These are phyloP conservation scores for Fragum fragum DNA, from an alignment of 2,888 invertebrate species.

Conservation along the genomic window DNA sequence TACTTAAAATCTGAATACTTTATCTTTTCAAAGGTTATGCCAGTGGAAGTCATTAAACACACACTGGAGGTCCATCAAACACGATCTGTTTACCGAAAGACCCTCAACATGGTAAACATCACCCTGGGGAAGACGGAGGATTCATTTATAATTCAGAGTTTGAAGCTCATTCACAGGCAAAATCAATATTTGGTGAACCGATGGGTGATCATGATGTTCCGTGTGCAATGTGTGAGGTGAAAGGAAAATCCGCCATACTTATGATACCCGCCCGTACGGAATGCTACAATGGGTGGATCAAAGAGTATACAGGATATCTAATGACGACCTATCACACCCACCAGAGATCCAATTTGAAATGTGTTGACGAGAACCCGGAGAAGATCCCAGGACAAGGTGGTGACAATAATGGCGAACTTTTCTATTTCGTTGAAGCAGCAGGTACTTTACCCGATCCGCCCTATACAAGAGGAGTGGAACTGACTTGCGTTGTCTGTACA, in stretches of 20 bases:
- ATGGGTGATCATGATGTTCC: conserved; percentile 16
- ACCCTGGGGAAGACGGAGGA: not conserved
- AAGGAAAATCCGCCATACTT: not conserved
- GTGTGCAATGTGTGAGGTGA: conserved; percentile 13
- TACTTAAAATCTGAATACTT: too few relatives aligned
- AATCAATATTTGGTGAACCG: not conserved
- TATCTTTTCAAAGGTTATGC: too few relatives aligned
- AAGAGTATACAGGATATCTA: conserved; percentile 25
- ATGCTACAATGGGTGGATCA: conserved; percentile 13
- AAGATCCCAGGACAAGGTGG: too few relatives aligned
- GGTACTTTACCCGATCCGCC: too few relatives aligned
- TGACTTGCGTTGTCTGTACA: not conserved
- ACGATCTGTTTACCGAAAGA: conserved; percentile 18
- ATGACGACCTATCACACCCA: conserved; percentile 1
- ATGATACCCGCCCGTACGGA: conserved; percentile 19
- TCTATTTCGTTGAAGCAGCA: conserved; percentile 16
- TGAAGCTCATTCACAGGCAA: not conserved
- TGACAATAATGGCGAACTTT: conserved; percentile 3
- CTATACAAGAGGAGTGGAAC: not conserved
- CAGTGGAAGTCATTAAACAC: conserved; percentile 9
- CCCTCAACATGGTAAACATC: not conserved
- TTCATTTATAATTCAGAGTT: not conserved
- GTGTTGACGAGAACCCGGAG: too few relatives aligned
- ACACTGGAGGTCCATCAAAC: conserved; percentile 4
- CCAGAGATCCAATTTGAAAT: not conserved